phyloP scores from a whole-genome alignment of 2,797 vertebrate species.

The Acanthurus leucopareius region DNA sequence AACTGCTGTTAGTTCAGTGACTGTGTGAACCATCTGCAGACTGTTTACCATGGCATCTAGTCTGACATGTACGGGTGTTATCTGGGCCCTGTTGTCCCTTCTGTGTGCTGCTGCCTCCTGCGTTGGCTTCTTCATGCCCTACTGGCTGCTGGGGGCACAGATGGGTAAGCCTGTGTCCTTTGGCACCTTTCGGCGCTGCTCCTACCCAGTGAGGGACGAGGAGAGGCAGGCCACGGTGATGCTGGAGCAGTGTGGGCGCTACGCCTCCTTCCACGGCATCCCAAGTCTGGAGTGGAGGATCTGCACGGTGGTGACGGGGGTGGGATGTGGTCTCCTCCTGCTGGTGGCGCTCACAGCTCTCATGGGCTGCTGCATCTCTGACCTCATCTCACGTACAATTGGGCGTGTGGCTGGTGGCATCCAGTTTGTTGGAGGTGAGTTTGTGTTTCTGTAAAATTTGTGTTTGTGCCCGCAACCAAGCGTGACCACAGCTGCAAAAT shows the following conservation, averaged over 20 bases:
- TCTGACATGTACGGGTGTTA: conserved; percentile 90
- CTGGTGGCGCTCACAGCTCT: conserved; percentile 95
- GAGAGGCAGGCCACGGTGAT: conserved; percentile 93
- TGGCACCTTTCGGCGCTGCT: conserved; percentile 96
- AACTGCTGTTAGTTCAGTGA: conserved; percentile 63
- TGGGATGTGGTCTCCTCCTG: conserved; percentile 96
- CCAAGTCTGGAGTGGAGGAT: conserved; percentile 96
- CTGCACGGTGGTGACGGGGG: conserved; percentile 95
- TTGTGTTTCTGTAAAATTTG: background rate
- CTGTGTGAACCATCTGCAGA: conserved; percentile 52
- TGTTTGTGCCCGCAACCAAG: background rate
- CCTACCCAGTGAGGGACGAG: conserved; percentile 95
- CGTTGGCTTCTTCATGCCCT: conserved; percentile 99
- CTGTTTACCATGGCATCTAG: conserved; percentile 90
- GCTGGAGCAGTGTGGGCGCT: conserved; percentile 98
- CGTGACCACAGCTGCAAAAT: background rate
- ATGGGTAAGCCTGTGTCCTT: conserved; percentile 97
- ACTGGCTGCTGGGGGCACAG: conserved; percentile 96
- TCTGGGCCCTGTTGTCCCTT: conserved; percentile 96
- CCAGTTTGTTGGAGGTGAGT: conserved; percentile 98
- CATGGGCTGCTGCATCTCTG: conserved; percentile 97
- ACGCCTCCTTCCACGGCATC: conserved; percentile 96
- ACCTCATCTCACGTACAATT: conserved; percentile 96
- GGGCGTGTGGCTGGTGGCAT: conserved; percentile 96
- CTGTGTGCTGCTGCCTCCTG: conserved; percentile 93